Evolutionary conservation across 2,797 vertebrate genomes (phyloP), one percentile per base, ranked within the genome.

Genomic region (Margarornis squamiger): DNA sequence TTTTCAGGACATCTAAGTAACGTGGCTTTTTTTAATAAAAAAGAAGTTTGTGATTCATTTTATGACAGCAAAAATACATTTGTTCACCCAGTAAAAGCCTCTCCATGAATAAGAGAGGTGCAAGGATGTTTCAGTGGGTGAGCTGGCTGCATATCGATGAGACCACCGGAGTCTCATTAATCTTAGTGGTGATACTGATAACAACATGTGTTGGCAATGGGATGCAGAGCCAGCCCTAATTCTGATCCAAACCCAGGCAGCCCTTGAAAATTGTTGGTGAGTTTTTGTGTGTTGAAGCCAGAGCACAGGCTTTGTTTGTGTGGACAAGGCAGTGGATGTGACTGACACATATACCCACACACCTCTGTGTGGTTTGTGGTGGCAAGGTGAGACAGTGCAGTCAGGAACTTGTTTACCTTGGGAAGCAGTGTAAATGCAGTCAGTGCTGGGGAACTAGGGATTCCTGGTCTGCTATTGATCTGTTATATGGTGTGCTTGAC

Each of bases 151-250:
- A 9, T 59, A 79, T 34, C 0, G 1, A 14, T 68, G 66, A 84
- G 61, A 54, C 20, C 18, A 29, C 22, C 16, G 51, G 62, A 84
- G 23, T 38, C 57, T 80, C 34, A 3, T 51, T 71, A 59, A 24
- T 65, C 70, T 88, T 54, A 41, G 36, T 39, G 38, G 27, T 36
- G 29, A 73, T 21, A 20, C 46, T 78, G 73, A 32, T 22, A 68
- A 52, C 14, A 2, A 2, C 55, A 45, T 0, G 0, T 38, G n/a
- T 9, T 70, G 48, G 46, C 51, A 89, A 4, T 24, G 34, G 75
- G n/a, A 19, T 49, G 39, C 80, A 63, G 70, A 88, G 30, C 65
- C 81, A 79, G 36, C 26, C 48, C 36, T 27, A 55, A 36, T 29
- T 67, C 49, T 83, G 10, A 65, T 46, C 39, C 75, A 72, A 34